Evolutionary conservation across 2,888 invertebrate genomes (phyloP).

Genomic region (Rhopalosiphum nymphaeae): DNA sequence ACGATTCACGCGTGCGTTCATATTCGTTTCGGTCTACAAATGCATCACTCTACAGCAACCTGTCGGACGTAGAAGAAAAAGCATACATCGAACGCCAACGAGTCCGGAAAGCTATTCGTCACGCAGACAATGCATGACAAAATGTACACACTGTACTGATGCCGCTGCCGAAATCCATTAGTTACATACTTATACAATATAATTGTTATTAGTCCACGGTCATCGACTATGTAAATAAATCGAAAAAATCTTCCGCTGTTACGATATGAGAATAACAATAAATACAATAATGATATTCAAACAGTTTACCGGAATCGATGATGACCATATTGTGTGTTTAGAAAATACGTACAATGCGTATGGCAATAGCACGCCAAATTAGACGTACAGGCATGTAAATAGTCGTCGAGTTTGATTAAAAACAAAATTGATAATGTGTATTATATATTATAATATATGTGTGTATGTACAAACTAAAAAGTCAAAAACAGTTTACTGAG

Average conservation of each 20-base stretch:
- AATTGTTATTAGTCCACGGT: not conserved
- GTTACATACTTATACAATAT: not conserved
- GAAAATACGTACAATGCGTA: not conserved
- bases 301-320: not conserved
- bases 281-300: not conserved
- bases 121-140: not conserved
- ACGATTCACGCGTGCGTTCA: not conserved
- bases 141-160: not conserved
- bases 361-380: not conserved
- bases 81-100: not conserved
- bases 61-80: not conserved
- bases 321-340: not conserved
- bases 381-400: not conserved
- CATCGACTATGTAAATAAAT: not conserved
- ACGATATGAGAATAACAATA: not conserved
- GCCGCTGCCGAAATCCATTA: not conserved
- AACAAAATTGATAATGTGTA: not conserved
- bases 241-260: not conserved
- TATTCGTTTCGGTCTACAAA: not conserved
- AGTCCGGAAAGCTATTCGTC: constrained; percentile 5
- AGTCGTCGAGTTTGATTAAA: not conserved
- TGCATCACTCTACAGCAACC: not conserved
- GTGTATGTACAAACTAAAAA: not conserved
- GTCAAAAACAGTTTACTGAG: not conserved
- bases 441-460: not conserved